These are phyloP conservation scores for Oligia latruncula DNA, from an alignment of 2,888 invertebrate species.

Conservation along the genomic window DNA sequence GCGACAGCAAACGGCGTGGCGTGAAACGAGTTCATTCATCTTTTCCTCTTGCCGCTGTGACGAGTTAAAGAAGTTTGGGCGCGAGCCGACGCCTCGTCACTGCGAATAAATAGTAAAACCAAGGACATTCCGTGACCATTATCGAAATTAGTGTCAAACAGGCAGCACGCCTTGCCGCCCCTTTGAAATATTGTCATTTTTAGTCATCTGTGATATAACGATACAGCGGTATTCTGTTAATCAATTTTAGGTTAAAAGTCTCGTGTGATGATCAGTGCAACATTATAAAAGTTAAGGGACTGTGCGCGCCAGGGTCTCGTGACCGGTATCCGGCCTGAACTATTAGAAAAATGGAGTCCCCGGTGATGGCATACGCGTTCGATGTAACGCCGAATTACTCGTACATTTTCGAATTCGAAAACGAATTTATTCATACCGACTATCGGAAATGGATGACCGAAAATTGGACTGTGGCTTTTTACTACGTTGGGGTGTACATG, in stretches of 20 bases:
- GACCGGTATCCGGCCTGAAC: conserved; percentile 67
- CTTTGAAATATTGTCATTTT: conserved; percentile 81
- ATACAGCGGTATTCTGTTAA: conserved; percentile 79
- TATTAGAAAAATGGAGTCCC: conserved; percentile 80
- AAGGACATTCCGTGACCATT: conserved; percentile 80
- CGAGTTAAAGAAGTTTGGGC: conserved; percentile 76
- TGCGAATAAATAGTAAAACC: conserved; percentile 84
- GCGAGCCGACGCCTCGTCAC: conserved; percentile 80
- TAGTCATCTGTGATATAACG: conserved; percentile 87
- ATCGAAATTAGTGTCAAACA: conserved; percentile 76
- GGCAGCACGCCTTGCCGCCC: conserved; percentile 80
- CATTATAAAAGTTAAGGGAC: conserved; percentile 69
- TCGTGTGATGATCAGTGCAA: conserved; percentile 86
- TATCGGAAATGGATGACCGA: conserved; percentile 98
- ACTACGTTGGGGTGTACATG: conserved; percentile 97
- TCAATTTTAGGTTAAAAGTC: conserved; percentile 85
- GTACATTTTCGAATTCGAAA: conserved; percentile 98
- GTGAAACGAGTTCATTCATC: conserved; percentile 80
- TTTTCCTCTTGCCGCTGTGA: conserved; percentile 75
- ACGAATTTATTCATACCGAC: conserved; percentile 96
- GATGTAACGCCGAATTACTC: conserved; percentile 96
- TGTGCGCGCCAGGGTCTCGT: conserved; percentile 74
- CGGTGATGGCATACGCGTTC: conserved; percentile 87
- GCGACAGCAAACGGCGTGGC: conserved; percentile 75
- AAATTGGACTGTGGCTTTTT: conserved; percentile 98